These are phyloP conservation scores for Epinephelus cyanopodus DNA, from an alignment of 2,113 vertebrate genomes.

Conservation along the genomic window DNA sequence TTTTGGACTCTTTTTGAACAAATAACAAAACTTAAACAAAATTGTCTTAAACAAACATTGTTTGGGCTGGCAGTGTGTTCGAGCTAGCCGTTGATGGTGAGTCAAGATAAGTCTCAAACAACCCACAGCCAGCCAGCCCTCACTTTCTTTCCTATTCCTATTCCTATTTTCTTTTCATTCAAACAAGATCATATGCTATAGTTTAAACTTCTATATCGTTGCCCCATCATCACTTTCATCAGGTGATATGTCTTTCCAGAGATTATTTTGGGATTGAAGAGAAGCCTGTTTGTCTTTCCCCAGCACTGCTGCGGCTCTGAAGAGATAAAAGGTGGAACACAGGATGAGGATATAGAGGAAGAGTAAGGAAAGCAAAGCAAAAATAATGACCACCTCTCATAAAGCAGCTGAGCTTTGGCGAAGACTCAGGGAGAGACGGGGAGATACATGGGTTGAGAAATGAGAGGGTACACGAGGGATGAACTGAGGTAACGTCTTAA, in stretches of 20 bases:
- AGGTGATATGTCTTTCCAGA: not conserved
- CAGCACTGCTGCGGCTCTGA: conserved; percentile 21
- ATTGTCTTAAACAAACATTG: too few species aligned
- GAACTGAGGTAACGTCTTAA: conserved; percentile 48
- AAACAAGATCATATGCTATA: not conserved
- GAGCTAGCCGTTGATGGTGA: not conserved
- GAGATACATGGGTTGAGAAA: conserved; percentile 28
- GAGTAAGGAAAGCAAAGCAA: conserved; percentile 10
- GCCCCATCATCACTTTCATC: not conserved
- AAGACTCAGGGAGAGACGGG: conserved; percentile 35
- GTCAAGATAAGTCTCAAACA: not conserved
- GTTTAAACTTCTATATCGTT: not conserved
- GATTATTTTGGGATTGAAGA: not conserved
- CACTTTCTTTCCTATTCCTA: conserved; percentile 9
- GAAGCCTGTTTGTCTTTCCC: conserved; percentile 7
- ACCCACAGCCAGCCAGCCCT: not conserved
- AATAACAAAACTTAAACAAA: too few species aligned
- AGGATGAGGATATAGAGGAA: not conserved
- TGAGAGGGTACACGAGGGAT: conserved; percentile 34
- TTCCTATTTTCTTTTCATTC: not conserved
- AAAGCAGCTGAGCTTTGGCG: conserved; percentile 32
- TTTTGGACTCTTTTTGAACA: too few species aligned
- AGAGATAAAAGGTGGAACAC: not conserved
- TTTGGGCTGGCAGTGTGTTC: not conserved
- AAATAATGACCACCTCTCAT: conserved; percentile 34